Evolutionary conservation across 1,140 invertebrate genomes (phyloP).

Genomic region (Aphaenogaster rudis): DNA sequence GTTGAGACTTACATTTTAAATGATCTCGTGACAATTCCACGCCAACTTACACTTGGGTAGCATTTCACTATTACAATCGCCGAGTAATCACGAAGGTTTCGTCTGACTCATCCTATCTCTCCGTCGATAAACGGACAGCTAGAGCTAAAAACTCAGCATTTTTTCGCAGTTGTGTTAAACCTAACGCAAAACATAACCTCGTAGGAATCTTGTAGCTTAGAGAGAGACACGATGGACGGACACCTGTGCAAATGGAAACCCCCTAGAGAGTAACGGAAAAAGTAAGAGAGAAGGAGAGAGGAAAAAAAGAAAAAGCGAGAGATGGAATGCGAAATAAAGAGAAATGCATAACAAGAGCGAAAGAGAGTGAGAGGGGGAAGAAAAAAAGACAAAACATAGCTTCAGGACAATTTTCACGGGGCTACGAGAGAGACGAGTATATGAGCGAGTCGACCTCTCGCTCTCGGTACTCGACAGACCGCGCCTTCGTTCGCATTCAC

Average conservation of each 20-base stretch:
- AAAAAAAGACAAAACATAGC: background rate
- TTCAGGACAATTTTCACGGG: background rate
- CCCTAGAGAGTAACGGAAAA: background rate
- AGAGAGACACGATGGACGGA: constrained; percentile 78
- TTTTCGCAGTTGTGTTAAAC: background rate
- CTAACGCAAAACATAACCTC: constrained; percentile 66
- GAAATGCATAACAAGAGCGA: constrained; percentile 69
- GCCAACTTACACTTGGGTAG: background rate
- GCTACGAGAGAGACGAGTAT: constrained; percentile 47
- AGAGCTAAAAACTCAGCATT: constrained; percentile 27
- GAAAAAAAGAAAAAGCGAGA: background rate
- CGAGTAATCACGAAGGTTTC: constrained; percentile 44
- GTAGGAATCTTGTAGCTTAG: constrained; percentile 83
- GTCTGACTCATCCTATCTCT: constrained; percentile 69
- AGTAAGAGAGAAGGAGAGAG: constrained; percentile 45
- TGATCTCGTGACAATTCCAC: background rate
- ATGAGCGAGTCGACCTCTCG: background rate
- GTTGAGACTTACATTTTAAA: background rate
- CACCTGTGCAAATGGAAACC: constrained; percentile 67
- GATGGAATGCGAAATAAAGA: constrained; percentile 41
- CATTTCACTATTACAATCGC: constrained; percentile 3
- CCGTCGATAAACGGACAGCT: background rate
- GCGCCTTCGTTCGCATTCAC: constrained; percentile 21
- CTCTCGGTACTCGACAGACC: background rate
- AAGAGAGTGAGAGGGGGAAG: constrained; percentile 64